Percentiles rank a stretch among this genome's conserved stretches.
These are phyloP conservation scores for Hippopotamyrus pictus DNA, from an alignment of 2,797 vertebrate species.

Conservation along the genomic window DNA sequence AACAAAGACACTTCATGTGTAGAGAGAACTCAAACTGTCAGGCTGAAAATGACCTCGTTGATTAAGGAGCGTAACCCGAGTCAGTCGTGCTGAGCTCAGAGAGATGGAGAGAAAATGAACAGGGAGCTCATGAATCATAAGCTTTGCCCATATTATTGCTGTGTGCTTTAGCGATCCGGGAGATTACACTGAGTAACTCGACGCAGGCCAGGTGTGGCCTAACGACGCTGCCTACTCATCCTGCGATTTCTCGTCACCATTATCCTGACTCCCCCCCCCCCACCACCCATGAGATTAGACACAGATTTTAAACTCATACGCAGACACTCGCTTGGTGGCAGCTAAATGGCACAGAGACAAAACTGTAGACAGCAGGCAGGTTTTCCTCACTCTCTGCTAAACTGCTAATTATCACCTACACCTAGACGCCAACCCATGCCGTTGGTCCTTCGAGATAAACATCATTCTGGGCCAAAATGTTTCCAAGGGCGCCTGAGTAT, in stretches of 20 bases:
- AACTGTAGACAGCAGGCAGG: not conserved
- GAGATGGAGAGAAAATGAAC: not conserved
- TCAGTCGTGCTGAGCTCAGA: not conserved
- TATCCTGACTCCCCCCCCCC: not conserved
- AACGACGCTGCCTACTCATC: not conserved
- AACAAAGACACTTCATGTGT: not conserved
- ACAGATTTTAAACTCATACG: not conserved
- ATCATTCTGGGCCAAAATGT: not conserved
- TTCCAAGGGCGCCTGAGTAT: not conserved
- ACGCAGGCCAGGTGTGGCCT: not conserved
- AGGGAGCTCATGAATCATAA: not conserved
- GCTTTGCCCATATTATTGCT: not conserved
- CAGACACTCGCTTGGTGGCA: not conserved
- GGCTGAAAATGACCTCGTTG: not conserved
- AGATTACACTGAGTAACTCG: not conserved
- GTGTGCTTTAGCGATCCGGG: not conserved
- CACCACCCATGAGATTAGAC: not conserved
- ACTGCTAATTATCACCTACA: not conserved
- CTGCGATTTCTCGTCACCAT: not conserved
- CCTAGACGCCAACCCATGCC: not conserved
- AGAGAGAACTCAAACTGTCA: not conserved
- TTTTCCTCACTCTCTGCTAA: not conserved
- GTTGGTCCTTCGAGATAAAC: not conserved
- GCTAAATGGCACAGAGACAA: not conserved
- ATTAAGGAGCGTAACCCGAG: not conserved